Base-by-base conservation (phyloP, 2,888 invertebrate species). In the Euplagia quadripunctaria region DNA sequence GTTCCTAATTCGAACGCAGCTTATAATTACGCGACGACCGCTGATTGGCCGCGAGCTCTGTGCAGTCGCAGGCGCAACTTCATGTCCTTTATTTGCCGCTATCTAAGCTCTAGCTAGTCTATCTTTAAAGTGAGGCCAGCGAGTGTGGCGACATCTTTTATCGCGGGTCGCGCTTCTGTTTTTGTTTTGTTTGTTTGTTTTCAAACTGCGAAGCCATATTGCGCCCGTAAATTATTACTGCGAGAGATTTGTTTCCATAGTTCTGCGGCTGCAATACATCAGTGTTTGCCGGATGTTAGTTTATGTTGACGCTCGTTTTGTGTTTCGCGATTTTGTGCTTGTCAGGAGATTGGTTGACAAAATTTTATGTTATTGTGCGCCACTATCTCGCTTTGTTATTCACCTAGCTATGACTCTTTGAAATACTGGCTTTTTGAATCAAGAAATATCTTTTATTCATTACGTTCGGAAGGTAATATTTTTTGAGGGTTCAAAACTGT, bases 201-300 rank as follows among this genome's bases (percentile, higher is more conserved):
- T 92, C 89, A 88, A 93, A 92, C 89, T 91, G 91, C 89, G 91
- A 87, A 86, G 89, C 92, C 92, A 94, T 94, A 94, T 93, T 94
- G 94, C 92, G 92, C 90, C 89, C 90, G 92, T 95, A 94, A 96
- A 94, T 95, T 94, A 94, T 95, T 92, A 89, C 92, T 85, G 89
- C 86, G 91, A 91, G 93, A 94, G 94, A 95, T 94, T 95, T 95
- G 95, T 94, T 93, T 93, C 94, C 93, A 95, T 94, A 94, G 94
- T 93, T 92, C 91, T 93, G 94, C 90, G 94, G 94, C 92, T 88
- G 93, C 92, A 89, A 95, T 95, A 91, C 92, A 94, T 95, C 95
- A 95, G 91, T 88, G 91, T 93, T 92, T 90, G 89, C 92, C 93
- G 94, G 93, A 93, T 94, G 94, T 93, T 94, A 92, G 94, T 94